These are phyloP conservation scores for Albula glossodonta DNA, from an alignment of 2,113 vertebrate species.

Conservation along the genomic window DNA sequence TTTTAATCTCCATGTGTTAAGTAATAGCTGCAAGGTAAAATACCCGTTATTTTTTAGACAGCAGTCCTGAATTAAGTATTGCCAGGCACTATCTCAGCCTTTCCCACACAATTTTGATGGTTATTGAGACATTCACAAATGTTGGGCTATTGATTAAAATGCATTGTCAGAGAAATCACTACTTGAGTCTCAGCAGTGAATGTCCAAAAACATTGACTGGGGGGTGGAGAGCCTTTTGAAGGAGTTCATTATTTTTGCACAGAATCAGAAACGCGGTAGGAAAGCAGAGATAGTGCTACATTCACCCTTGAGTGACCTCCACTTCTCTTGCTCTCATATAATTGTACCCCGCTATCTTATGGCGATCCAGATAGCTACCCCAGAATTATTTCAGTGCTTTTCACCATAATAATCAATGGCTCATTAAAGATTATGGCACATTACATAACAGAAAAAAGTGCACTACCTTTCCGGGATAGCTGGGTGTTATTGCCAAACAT, in stretches of 20 bases:
- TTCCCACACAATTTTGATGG: not conserved
- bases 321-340: not conserved
- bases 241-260: not conserved
- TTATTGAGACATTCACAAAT: no score
- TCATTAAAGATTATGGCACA: not conserved
- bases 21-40: not conserved
- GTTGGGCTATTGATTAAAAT: no score
- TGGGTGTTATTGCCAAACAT: constrained; percentile 86
- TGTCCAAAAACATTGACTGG: not conserved
- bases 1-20: not conserved
- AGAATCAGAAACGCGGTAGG: not conserved
- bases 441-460: constrained; percentile 12
- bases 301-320: no score
- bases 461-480: constrained; percentile 79
- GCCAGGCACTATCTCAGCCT: not conserved
- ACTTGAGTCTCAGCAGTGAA: not conserved
- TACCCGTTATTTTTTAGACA: not conserved
- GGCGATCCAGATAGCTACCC: not conserved
- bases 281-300: not conserved
- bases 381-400: not conserved
- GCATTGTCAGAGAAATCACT: no score
- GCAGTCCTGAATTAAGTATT: not conserved
- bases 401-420: not conserved
- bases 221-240: not conserved
- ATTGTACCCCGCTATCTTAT: not conserved